Base-by-base conservation (phyloP, 2,113 vertebrate species). In the Crotalus tigris region DNA sequence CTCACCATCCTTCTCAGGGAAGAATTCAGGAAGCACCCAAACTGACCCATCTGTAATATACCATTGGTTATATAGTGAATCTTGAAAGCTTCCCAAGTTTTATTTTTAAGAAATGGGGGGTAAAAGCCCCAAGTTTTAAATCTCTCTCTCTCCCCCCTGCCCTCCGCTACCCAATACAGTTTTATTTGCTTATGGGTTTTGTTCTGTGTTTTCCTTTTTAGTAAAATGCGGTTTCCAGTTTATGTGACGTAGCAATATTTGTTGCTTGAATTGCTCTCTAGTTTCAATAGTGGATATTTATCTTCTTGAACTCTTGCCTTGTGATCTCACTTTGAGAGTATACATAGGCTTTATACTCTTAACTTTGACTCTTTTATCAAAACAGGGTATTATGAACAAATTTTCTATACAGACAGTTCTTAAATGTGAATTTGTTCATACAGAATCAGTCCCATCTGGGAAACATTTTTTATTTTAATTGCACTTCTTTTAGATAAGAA, bases 1-100 rank as follows among this genome's bases (percentile, higher is more conserved):
- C 98, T 98, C 99, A 99, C 97, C 99, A 99, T 98, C 98, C 98
- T 97, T 98, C 99, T 99, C 99, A 99, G 99, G 99, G 98, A 99
- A 99, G 98, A 99, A 99, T 99, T 98, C 99, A 99, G 98, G 99
- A 99, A 99, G 99, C 98, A 91, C 99, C 99, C 97, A 99, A 99
- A 98, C 98, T 99, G 97, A 99, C 99, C 95, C 99, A 99, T 98
- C 98, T 99, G 98, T 99, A 99, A 98, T 90, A 97, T 96, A 96
- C 55, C 95, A 95, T 91, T 92, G 95, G 95, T 96, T 97, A 96
- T 94, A 97, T 95, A 96, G 97, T 95, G 97, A 97, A 96, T 93
- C 96, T 95, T 93, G 94, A 96, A 97, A 86, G 91, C 95, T 96
- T 94, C 97, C 95, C 96, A 96, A 61, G 39, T 49, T 4, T 33